These are phyloP conservation scores for Aleiodes testaceus DNA, from an alignment of 2,888 invertebrate species.

Conservation along the genomic window DNA sequence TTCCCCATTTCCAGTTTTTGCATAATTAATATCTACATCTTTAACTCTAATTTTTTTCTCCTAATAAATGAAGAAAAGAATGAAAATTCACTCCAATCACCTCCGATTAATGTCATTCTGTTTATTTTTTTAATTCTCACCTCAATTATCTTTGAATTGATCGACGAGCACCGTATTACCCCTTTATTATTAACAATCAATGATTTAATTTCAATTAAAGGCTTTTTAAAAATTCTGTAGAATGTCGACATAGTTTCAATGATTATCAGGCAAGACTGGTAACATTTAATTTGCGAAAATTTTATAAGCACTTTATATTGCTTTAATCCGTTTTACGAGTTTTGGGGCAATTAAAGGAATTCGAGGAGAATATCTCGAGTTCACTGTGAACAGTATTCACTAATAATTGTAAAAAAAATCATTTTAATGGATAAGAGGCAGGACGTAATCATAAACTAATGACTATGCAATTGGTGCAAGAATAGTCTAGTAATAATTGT, in stretches of 20 bases:
- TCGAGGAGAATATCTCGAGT: too few relatives aligned
- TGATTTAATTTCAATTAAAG: neutral
- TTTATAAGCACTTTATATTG: too few relatives aligned
- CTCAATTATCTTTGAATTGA: conserved; percentile 22
- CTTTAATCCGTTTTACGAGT: too few relatives aligned
- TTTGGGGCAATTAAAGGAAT: too few relatives aligned
- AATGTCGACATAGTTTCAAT: neutral
- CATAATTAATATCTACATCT: conserved; percentile 78
- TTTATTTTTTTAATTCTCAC: conserved; percentile 14
- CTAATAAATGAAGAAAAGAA: conserved; percentile 65
- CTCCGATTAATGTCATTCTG: neutral
- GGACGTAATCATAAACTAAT: too few relatives aligned
- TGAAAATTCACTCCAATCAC: neutral
- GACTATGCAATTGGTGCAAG: too few relatives aligned
- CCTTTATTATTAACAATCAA: neutral
- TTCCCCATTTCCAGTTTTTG: conserved; percentile 76
- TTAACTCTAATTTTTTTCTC: conserved; percentile 79
- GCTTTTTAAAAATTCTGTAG: neutral
- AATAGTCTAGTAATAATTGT: too few relatives aligned
- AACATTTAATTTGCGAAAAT: too few relatives aligned
- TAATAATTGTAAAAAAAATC: too few relatives aligned
- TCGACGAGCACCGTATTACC: conserved; percentile 28
- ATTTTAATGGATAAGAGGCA: too few relatives aligned
- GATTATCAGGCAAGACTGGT: too few relatives aligned
- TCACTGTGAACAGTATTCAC: too few relatives aligned